Evolutionary conservation across 2,888 invertebrate species (phyloP).

Genomic region (Melanophora roralis): DNA sequence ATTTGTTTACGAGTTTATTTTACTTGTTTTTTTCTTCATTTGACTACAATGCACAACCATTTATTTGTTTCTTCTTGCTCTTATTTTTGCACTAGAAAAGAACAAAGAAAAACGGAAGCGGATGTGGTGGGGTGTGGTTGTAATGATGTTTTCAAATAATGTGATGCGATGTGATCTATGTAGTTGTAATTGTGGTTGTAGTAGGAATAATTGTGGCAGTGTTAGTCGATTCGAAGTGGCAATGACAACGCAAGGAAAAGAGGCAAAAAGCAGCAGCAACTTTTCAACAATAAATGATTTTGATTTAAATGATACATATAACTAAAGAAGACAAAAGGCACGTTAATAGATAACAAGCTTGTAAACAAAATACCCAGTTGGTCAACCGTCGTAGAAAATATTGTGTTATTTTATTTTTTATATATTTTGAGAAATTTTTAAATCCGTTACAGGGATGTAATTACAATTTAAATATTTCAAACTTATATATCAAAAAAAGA

Average conservation of each 20-base stretch:
- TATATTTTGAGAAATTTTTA: no score
- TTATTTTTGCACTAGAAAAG: constrained; percentile 24
- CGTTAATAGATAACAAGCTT: no score
- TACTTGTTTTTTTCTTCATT: constrained; percentile 27
- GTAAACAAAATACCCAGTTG: no score
- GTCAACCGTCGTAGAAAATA: no score
- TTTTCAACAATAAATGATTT: constrained; percentile 32
- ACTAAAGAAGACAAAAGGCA: no score
- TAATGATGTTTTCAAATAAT: constrained; percentile 53
- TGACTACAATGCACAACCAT: constrained; percentile 29
- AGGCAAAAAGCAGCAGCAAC: background rate
- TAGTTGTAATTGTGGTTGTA: constrained; percentile 7
- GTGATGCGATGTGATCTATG: constrained; percentile 23
- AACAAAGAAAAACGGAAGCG: constrained; percentile 49
- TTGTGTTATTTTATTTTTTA: no score
- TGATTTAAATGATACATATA: constrained; percentile 5
- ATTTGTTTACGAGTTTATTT: constrained; percentile 6
- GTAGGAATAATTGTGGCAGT: background rate
- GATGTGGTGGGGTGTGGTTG: constrained; percentile 60
- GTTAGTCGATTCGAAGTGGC: background rate
- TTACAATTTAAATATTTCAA: no score
- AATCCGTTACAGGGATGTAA: no score
- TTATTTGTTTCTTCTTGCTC: constrained; percentile 11
- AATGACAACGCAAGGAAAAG: background rate
- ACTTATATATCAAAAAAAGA: no score